Conservation (phyloP, 2,888 invertebrate species). For the Neoaliturus tenellus region DNA sequence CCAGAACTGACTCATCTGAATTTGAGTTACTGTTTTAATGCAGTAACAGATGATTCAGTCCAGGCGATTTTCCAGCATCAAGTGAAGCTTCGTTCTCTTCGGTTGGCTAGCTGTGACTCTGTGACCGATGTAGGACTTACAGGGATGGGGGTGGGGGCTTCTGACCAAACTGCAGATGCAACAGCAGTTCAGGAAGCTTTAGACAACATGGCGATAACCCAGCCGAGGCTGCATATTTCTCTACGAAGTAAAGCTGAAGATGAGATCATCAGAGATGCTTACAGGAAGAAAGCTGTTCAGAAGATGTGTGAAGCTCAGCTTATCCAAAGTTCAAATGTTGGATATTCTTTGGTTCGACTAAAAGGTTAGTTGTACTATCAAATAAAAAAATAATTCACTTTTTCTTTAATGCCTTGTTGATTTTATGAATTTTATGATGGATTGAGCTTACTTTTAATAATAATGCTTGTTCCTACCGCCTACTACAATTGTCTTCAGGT, state of each 20-base stretch:
- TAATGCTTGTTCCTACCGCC: no score
- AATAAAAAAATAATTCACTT: no score
- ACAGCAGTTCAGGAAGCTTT: background rate
- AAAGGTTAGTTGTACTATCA: slow-evolving; percentile 57
- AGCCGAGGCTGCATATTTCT: slow-evolving; percentile 73
- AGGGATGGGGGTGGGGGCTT: slow-evolving; percentile 76
- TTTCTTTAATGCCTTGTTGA: no score
- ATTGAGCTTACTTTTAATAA: no score
- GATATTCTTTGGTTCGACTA: slow-evolving; percentile 76
- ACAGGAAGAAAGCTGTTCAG: slow-evolving; percentile 79
- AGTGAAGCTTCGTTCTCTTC: slow-evolving; percentile 76
- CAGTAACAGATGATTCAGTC: slow-evolving; percentile 78
- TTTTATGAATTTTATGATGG: no score
- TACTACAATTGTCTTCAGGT: no score
- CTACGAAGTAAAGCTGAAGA: slow-evolving; percentile 81
- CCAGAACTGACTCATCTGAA: slow-evolving; percentile 78
- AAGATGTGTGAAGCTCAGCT: slow-evolving; percentile 75
- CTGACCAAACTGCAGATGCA: background rate
- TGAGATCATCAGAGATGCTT: slow-evolving; percentile 81
- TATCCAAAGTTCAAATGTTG: slow-evolving; percentile 69
- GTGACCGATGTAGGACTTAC: slow-evolving; percentile 84
- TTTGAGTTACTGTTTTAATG: slow-evolving; percentile 81
- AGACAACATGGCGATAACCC: slow-evolving; percentile 63
- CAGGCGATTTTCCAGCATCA: slow-evolving; percentile 82
- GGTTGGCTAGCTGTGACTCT: slow-evolving; percentile 80